Conservation (phyloP, 2,888 invertebrate species). For the Tipula unca region DNA sequence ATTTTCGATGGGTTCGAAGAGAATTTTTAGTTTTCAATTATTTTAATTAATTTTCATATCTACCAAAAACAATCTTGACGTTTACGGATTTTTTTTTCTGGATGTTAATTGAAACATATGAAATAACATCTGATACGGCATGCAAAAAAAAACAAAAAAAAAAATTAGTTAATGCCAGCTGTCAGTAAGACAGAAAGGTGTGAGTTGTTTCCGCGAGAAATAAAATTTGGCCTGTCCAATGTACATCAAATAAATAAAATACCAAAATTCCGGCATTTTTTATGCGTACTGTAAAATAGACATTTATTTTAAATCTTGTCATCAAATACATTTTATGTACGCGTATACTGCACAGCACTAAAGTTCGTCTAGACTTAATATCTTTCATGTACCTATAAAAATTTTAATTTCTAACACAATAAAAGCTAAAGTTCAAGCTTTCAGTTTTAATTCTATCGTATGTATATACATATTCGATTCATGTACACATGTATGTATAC, state of each 20-base stretch:
- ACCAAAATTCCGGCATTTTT: background rate
- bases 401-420: background rate
- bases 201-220: background rate
- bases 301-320: background rate
- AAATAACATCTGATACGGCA: background rate
- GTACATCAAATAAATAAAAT: background rate
- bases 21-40: background rate
- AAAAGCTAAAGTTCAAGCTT: background rate
- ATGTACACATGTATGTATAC: background rate
- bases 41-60: background rate
- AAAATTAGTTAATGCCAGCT: background rate
- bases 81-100: background rate
- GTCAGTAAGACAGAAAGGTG: background rate
- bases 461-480: no score
- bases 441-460: background rate
- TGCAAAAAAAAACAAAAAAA: background rate
- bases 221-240: background rate
- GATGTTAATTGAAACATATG: background rate
- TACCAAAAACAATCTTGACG: background rate
- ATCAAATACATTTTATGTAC: background rate
- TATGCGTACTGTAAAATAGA: background rate
- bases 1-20: background rate
- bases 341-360: background rate
- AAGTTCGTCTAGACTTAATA: background rate
- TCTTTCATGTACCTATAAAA: background rate